A percentile compares a stretch with the other conserved stretches of the same genome.
These are phyloP conservation scores for Hemiprocne comata DNA, from an alignment of 2,113 vertebrate species.

Conservation along the genomic window DNA sequence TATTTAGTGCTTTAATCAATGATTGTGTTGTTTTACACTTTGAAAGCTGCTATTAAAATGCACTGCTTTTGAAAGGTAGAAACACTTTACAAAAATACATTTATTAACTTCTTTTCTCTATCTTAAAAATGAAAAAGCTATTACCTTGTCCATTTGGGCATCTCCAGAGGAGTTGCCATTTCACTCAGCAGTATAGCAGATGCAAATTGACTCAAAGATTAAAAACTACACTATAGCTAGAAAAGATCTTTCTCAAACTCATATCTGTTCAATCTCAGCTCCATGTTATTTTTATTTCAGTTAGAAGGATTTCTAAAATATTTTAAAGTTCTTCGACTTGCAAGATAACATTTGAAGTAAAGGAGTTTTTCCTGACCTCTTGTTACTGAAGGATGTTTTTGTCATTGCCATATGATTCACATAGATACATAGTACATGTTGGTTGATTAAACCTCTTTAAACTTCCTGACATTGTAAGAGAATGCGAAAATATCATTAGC, in stretches of 20 bases:
- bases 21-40: background rate
- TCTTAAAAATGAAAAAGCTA: background rate
- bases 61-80: constrained; percentile 13
- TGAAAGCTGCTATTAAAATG: background rate
- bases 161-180: background rate
- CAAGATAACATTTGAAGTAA: background rate
- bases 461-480: background rate
- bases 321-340: background rate
- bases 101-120: background rate
- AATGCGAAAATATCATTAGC: background rate
- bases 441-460: background rate
- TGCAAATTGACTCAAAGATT: background rate
- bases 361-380: background rate
- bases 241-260: background rate
- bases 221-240: background rate
- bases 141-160: background rate
- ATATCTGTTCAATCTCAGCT: background rate
- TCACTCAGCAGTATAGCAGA: background rate
- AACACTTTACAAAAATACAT: background rate
- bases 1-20: background rate
- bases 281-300: background rate
- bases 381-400: background rate
- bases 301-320: background rate
- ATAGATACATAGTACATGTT: background rate
- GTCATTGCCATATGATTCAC: background rate